Evolutionary conservation across 2,888 invertebrate genomes (phyloP).

Genomic region (Andrena praecox): DNA sequence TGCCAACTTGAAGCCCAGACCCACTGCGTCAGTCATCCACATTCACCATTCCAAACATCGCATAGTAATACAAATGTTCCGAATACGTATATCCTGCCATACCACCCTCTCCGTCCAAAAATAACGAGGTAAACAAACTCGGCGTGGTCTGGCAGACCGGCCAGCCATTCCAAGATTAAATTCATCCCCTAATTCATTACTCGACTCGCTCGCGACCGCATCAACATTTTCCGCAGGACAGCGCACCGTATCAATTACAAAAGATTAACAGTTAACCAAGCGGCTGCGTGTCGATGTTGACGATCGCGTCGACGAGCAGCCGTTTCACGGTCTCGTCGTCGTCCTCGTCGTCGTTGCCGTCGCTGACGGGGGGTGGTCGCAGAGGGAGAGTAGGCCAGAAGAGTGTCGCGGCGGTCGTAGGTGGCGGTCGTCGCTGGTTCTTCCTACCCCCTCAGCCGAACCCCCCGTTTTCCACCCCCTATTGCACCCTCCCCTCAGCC

Average conservation of each 20-base stretch:
- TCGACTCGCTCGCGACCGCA: slow-evolving; percentile 24
- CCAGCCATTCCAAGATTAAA: slow-evolving; percentile 57
- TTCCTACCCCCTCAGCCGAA: slow-evolving; percentile 48
- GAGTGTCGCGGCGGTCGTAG: slow-evolving; percentile 54
- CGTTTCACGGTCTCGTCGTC: slow-evolving; percentile 46
- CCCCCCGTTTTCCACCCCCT: slow-evolving; percentile 57
- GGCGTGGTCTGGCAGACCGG: slow-evolving; percentile 4
- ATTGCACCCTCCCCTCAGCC: slow-evolving; percentile 66
- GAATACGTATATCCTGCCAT: not conserved
- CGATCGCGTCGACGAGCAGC: slow-evolving; percentile 17
- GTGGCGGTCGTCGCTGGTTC: slow-evolving; percentile 55
- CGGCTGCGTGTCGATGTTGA: slow-evolving; percentile 8
- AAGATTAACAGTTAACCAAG: slow-evolving; percentile 45
- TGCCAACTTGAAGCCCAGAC: not conserved
- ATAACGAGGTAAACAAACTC: slow-evolving; percentile 57
- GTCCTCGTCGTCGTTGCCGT: not conserved
- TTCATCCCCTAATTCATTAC: slow-evolving; percentile 58
- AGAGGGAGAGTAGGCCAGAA: slow-evolving; percentile 71
- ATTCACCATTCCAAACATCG: not conserved
- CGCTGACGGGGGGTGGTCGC: slow-evolving; percentile 47
- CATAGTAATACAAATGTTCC: slow-evolving; percentile 5
- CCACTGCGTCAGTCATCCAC: not conserved
- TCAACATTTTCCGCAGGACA: slow-evolving; percentile 35
- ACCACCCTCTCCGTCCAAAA: slow-evolving; percentile 15
- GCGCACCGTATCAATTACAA: slow-evolving; percentile 40